phyloP scores from a whole-genome alignment of 1,140 invertebrate genomes.

The Platorchestia sp. region DNA sequence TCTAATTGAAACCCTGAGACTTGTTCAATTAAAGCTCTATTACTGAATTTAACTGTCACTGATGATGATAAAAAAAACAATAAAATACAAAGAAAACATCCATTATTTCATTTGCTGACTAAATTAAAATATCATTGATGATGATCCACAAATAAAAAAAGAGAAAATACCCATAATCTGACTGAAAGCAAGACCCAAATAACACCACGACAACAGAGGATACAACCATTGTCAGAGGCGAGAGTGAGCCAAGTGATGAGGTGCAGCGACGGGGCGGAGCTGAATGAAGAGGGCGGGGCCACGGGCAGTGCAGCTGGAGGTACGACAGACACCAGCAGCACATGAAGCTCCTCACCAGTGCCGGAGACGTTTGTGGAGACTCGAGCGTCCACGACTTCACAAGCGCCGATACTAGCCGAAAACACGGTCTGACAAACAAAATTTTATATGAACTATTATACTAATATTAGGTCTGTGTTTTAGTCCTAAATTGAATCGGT shows the following conservation, averaged over 20 bases:
- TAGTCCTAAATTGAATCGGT: too few species aligned
- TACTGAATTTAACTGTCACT: neutral
- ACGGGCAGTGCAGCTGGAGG: constrained; percentile 30
- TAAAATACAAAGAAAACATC: too few species aligned
- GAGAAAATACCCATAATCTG: neutral
- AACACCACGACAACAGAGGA: neutral
- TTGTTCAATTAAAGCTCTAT: neutral
- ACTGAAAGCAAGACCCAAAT: neutral
- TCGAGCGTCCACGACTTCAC: constrained; percentile 14
- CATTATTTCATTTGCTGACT: too few species aligned
- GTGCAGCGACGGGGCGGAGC: neutral
- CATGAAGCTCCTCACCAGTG: neutral
- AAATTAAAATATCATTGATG: neutral
- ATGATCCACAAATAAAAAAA: neutral
- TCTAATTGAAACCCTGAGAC: too few species aligned
- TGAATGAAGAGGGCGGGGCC: neutral
- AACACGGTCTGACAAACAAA: neutral
- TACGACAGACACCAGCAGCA: constrained; percentile 7
- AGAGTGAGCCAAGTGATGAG: constrained; percentile 31
- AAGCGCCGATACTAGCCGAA: neutral
- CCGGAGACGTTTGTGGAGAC: neutral
- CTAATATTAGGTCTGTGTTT: neutral
- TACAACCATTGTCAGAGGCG: neutral
- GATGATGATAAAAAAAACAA: neutral
- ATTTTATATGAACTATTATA: neutral